Evolutionary conservation across 2,797 vertebrate species (phyloP).

Genomic region (Lagodon rhomboides): DNA sequence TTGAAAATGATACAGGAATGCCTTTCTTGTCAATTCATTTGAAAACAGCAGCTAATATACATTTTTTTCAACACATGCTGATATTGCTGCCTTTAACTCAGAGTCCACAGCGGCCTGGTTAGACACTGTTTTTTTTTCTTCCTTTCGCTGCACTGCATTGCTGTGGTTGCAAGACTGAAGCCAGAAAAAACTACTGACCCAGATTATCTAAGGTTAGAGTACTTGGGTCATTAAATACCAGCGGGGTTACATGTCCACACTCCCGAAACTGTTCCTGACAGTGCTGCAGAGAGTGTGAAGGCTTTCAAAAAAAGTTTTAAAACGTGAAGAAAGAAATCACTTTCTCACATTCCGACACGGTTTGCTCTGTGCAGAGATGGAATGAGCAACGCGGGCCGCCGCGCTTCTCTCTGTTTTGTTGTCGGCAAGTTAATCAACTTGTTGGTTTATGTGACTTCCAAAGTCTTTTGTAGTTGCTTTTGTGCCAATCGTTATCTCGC

Average conservation of each 20-base stretch:
- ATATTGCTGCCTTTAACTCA: neutral
- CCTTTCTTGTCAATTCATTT: too few species aligned
- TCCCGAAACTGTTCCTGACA: conserved; percentile 50
- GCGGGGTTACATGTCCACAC: neutral
- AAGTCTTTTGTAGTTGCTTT: conserved; percentile 51
- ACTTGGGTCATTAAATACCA: neutral
- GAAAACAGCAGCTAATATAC: too few species aligned
- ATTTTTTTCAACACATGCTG: too few species aligned
- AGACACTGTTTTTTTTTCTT: neutral
- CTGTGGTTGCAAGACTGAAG: neutral
- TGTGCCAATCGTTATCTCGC: conserved; percentile 59
- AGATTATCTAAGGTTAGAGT: neutral
- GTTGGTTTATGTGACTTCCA: conserved; percentile 54
- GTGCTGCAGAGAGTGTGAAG: conserved; percentile 41
- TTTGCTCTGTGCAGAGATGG: conserved; percentile 1
- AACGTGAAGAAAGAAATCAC: neutral
- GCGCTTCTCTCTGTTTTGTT: conserved; percentile 29
- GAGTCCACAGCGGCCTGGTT: neutral
- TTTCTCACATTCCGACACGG: conserved; percentile 8
- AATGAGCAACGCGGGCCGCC: conserved; percentile 5
- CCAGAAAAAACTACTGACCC: conserved; percentile 1
- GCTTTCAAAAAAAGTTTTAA: conserved; percentile 28
- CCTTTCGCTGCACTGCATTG: neutral
- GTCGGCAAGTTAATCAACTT: conserved; percentile 49
- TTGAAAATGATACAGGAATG: too few species aligned